These are phyloP conservation scores for Diplolepis rosae DNA, from an alignment of 2,888 invertebrate genomes.

Conservation along the genomic window DNA sequence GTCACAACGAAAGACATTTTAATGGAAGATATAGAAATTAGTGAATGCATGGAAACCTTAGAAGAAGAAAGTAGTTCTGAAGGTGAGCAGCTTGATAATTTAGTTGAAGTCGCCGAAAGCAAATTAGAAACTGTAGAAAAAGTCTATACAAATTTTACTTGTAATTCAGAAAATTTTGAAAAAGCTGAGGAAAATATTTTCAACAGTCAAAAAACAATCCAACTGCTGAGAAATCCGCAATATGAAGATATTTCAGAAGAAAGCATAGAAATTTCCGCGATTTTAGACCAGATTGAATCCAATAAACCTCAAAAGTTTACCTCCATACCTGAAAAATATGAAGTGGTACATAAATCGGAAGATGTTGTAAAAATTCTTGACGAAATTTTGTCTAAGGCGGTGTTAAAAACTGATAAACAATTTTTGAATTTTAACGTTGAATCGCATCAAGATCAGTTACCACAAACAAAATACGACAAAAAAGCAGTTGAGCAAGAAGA, in stretches of 20 bases:
- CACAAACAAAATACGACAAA: not conserved
- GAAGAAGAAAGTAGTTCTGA: constrained; percentile 60
- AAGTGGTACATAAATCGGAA: constrained; percentile 61
- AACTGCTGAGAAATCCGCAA: constrained; percentile 61
- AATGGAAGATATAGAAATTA: constrained; percentile 26
- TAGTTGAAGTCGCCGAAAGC: constrained; percentile 59
- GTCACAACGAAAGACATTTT: constrained; percentile 3
- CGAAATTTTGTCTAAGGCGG: constrained; percentile 60
- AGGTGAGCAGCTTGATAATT: constrained; percentile 63
- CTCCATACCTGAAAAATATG: constrained; percentile 61
- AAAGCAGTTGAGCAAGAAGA: constrained; percentile 15
- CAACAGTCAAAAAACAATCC: constrained; percentile 41
- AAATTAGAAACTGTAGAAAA: constrained; percentile 56
- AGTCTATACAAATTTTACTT: constrained; percentile 21
- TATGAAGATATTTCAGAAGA: constrained; percentile 72
- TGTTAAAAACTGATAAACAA: constrained; percentile 25
- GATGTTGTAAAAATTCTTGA: constrained; percentile 65
- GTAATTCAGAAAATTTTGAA: constrained; percentile 27
- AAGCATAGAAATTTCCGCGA: constrained; percentile 69
- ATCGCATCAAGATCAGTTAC: not conserved
- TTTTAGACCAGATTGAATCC: constrained; percentile 63
- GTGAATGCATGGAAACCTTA: constrained; percentile 38
- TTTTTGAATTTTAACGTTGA: not conserved
- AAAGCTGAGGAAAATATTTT: constrained; percentile 17
- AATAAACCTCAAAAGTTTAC: constrained; percentile 51